These are phyloP conservation scores for Chironomus tepperi DNA, from an alignment of 1,140 invertebrate genomes.

Conservation along the genomic window DNA sequence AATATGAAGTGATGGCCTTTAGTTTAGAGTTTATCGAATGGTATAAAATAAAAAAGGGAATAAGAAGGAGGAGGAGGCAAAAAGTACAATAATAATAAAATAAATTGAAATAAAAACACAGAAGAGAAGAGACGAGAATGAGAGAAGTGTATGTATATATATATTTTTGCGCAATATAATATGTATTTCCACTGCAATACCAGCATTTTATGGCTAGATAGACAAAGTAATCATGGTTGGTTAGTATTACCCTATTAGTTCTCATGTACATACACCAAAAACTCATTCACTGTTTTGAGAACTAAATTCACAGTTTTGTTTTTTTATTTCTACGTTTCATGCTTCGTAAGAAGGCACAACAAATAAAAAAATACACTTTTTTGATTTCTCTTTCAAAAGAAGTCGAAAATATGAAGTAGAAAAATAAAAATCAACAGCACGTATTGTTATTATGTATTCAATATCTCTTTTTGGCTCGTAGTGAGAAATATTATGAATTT, in stretches of 20 bases:
- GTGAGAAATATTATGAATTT: conserved; percentile 22
- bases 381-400: conserved; percentile 22
- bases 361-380: not conserved
- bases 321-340: not conserved
- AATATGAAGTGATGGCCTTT: not conserved
- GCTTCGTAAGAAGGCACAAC: not conserved
- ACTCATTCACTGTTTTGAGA: not conserved
- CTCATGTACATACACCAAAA: too few relatives aligned
- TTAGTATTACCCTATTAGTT: not conserved
- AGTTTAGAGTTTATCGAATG: too few relatives aligned
- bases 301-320: conserved; percentile 9
- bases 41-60: too few relatives aligned
- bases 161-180: conserved; percentile 9
- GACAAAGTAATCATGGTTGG: not conserved
- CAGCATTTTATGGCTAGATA: not conserved
- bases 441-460: conserved; percentile 15
- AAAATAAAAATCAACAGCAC: conserved; percentile 16
- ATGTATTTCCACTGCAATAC: conserved; percentile 4
- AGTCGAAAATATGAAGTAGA: conserved; percentile 14
- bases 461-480: not conserved
- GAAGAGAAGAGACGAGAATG: too few relatives aligned
- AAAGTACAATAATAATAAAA: too few relatives aligned
- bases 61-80: too few relatives aligned
- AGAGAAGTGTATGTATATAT: too few relatives aligned
- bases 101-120: too few relatives aligned